phyloP scores from a whole-genome alignment of 2,888 invertebrate genomes.

The Netelia fuscicornis region DNA sequence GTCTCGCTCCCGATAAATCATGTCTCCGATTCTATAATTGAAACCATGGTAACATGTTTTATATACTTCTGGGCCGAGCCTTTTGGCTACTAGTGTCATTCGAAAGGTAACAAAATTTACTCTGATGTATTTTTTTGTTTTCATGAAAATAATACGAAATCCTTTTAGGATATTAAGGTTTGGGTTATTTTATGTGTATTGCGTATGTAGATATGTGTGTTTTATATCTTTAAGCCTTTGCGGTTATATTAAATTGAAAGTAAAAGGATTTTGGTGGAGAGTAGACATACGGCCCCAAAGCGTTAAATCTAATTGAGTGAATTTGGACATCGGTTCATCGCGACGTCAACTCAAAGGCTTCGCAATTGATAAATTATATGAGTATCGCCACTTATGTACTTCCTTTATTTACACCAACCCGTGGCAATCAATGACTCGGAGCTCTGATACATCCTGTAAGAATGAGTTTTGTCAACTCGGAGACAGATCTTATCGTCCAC shows the following conservation, averaged over 20 bases:
- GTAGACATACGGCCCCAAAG: too few relatives aligned
- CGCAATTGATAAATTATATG: conserved; percentile 31
- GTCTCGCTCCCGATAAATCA: too few relatives aligned
- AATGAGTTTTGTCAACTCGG: conserved; percentile 22
- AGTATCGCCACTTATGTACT: not conserved
- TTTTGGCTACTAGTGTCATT: too few relatives aligned
- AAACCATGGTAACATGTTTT: too few relatives aligned
- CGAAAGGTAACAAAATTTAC: too few relatives aligned
- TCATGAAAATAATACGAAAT: too few relatives aligned
- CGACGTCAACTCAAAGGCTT: conserved; percentile 12
- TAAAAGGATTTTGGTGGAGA: too few relatives aligned
- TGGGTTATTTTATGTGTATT: not conserved
- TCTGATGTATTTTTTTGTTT: too few relatives aligned
- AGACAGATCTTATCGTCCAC: not conserved
- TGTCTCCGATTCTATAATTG: too few relatives aligned
- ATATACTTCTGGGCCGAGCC: too few relatives aligned
- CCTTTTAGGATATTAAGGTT: not conserved
- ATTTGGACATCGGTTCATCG: conserved; percentile 14
- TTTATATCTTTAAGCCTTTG: too few relatives aligned
- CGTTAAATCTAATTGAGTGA: not conserved
- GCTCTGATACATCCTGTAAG: conserved; percentile 39
- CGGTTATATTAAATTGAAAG: too few relatives aligned
- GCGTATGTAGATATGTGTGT: not conserved
- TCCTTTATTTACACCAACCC: not conserved
- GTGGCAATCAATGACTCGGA: conserved; percentile 42